Percentiles rank a stretch among this genome's conserved stretches.
These are phyloP conservation scores for Muricea muricata DNA, from an alignment of 92 coral and sea anemone species.

Conservation along the genomic window DNA sequence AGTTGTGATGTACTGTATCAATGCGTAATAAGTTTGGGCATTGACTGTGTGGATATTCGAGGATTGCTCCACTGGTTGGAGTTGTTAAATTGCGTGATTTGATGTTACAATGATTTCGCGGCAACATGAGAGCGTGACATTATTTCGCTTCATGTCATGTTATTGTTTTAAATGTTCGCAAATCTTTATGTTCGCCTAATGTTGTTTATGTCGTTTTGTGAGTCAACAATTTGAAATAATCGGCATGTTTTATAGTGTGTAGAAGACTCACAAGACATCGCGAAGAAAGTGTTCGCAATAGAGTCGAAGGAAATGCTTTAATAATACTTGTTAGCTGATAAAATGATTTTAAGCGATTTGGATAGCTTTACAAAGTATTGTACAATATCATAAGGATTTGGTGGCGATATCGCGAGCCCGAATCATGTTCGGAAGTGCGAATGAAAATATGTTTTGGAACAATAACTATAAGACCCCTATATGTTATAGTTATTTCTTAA, in stretches of 20 bases:
- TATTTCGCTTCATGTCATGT: slow-evolving; percentile 3
- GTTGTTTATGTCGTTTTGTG: slow-evolving; percentile 1
- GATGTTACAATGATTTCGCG: slow-evolving; percentile 3
- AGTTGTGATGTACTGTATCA: not conserved
- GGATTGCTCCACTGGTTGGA: not conserved
- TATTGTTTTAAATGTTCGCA: slow-evolving; percentile 7
- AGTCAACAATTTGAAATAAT: not conserved
- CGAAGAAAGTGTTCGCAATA: not conserved
- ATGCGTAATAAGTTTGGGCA: not conserved
- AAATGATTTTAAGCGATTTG: slow-evolving; percentile 27
- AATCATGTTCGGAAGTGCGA: not conserved
- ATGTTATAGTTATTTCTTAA: slow-evolving; percentile 15
- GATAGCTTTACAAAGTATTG: not conserved
- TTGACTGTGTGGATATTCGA: not conserved
- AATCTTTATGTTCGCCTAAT: slow-evolving; percentile 4
- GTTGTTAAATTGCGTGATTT: slow-evolving; percentile 13
- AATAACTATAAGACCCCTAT: slow-evolving; percentile 12
- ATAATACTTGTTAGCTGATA: slow-evolving; percentile 23
- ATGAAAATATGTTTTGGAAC: not conserved
- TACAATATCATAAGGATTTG: not conserved
- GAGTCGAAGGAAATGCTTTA: slow-evolving; percentile 3
- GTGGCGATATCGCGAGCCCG: not conserved
- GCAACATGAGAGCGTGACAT: slow-evolving; percentile 17
- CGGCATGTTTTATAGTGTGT: not conserved
- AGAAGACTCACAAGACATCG: not conserved